phyloP scores from a whole-genome alignment of 1,140 invertebrate genomes.

The Dreissena polymorpha region DNA sequence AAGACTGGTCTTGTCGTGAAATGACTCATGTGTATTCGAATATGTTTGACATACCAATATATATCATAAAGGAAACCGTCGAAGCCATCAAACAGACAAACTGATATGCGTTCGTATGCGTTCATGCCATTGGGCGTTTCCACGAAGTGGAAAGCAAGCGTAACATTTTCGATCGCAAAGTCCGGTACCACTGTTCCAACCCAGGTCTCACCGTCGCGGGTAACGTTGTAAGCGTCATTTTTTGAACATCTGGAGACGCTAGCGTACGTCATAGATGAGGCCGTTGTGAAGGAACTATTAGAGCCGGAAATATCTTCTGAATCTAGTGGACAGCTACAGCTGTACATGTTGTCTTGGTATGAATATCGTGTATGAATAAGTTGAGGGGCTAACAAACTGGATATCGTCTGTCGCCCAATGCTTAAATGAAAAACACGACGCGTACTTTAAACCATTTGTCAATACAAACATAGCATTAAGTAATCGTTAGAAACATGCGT shows the following conservation, averaged over 20 bases:
- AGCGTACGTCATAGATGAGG: not conserved
- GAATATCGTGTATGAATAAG: not conserved
- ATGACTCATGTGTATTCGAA: no score
- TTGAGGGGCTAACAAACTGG: not conserved
- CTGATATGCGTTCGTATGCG: no score
- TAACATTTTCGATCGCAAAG: conserved; percentile 3
- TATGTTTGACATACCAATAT: no score
- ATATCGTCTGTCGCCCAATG: not conserved
- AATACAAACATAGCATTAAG: not conserved
- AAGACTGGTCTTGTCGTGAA: no score
- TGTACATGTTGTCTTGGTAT: not conserved
- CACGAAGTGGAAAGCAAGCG: not conserved
- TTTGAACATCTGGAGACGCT: not conserved
- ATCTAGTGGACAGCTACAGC: not conserved
- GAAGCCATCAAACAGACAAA: no score
- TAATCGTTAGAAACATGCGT: no score
- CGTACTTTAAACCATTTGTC: no score
- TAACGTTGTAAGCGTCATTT: not conserved
- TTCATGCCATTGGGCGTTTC: no score
- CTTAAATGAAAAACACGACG: no score
- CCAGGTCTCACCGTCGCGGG: not conserved
- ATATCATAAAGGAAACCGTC: no score
- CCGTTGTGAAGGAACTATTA: no score
- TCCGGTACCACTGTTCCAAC: not conserved
- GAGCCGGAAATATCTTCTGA: not conserved